Conservation (phyloP, 2,888 invertebrate genomes). For the Sipha maydis region DNA sequence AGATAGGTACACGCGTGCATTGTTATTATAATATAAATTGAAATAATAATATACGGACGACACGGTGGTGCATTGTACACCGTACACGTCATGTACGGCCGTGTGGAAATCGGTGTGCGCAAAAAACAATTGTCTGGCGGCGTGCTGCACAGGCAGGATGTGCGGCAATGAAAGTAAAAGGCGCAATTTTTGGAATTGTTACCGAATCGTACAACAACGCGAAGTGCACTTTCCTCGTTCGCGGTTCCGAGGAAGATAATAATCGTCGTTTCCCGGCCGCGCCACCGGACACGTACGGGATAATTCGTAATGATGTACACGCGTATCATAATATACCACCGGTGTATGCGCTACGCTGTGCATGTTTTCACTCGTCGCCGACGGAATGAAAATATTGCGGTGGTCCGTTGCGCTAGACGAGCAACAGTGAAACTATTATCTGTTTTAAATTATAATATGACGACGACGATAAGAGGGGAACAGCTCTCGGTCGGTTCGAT, state of each 20-base stretch:
- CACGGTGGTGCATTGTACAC: too few relatives aligned
- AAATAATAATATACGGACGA: too few relatives aligned
- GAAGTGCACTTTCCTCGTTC: conserved; percentile 41
- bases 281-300: background rate
- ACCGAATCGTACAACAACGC: conserved; percentile 34
- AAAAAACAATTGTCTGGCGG: background rate
- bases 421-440: background rate
- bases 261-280: background rate
- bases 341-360: background rate
- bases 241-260: conserved; percentile 35
- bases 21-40: background rate
- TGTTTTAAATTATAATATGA: background rate
- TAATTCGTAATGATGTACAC: too few relatives aligned
- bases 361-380: conserved; percentile 13
- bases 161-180: conserved; percentile 53
- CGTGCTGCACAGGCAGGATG: conserved; percentile 44
- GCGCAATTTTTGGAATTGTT: conserved; percentile 52
- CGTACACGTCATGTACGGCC: background rate
- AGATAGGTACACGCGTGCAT: background rate
- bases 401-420: conserved; percentile 48
- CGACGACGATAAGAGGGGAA: background rate
- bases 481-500: conserved; percentile 25
- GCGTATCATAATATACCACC: too few relatives aligned
- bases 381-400: background rate
- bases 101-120: background rate